A percentile compares a stretch with the other conserved stretches of the same genome.
Conservation (phyloP, 2,888 invertebrate species). For the Pachydiplax longipennis region DNA sequence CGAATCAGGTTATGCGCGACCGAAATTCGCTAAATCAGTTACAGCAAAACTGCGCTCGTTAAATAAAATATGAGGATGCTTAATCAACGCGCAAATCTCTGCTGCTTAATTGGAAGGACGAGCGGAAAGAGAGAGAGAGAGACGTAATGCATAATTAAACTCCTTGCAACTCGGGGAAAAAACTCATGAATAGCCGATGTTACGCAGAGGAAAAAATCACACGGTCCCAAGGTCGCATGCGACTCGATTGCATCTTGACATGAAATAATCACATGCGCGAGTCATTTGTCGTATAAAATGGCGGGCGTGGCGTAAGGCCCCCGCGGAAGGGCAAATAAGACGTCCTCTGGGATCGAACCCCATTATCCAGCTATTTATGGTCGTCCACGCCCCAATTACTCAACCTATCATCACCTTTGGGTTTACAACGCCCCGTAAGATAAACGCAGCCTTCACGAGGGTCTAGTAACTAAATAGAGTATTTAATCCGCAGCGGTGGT, state of each 20-base stretch:
- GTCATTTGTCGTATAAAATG: neutral
- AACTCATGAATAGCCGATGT: neutral
- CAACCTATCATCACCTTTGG: slow-evolving; percentile 9
- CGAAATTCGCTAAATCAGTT: neutral
- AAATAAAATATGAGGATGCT: neutral
- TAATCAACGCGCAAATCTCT: neutral
- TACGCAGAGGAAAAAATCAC: neutral
- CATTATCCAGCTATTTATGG: neutral
- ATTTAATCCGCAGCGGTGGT: neutral
- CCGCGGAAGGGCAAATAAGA: neutral
- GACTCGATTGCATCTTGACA: neutral
- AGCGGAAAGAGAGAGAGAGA: neutral
- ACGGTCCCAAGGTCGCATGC: neutral
- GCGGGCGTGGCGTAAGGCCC: neutral
- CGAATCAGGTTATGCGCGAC: too few species aligned
- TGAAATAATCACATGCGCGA: neutral
- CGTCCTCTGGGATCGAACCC: neutral
- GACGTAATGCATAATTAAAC: neutral
- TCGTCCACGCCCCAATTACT: slow-evolving; percentile 42
- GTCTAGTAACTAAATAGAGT: neutral
- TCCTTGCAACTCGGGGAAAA: neutral
- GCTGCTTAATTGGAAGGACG: neutral
- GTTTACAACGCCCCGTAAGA: neutral
- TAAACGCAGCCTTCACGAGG: neutral
- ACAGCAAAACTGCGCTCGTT: neutral